phyloP scores from a whole-genome alignment of 2,888 invertebrate species.

The Phengaris arion region DNA sequence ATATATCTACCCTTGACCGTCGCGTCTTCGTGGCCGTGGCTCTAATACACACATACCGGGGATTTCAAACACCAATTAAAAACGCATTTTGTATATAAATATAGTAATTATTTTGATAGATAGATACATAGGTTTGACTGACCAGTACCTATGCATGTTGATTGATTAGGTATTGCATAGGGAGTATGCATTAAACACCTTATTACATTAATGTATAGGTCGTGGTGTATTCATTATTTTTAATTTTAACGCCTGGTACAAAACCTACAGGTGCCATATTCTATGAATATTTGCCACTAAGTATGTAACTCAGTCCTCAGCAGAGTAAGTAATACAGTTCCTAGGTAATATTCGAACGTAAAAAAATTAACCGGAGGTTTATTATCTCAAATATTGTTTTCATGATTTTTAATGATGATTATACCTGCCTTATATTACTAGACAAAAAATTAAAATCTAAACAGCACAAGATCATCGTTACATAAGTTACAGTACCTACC shows the following conservation, averaged over 20 bases:
- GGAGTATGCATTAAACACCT: background rate
- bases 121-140: constrained; percentile 2
- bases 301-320: too few relatives aligned
- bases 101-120: constrained; percentile 19
- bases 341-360: too few relatives aligned
- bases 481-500: too few relatives aligned
- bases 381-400: background rate
- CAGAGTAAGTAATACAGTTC: too few relatives aligned
- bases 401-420: constrained; percentile 18
- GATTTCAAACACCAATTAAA: constrained; percentile 13
- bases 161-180: background rate
- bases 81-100: constrained; percentile 16
- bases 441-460: background rate
- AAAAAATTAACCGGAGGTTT: background rate
- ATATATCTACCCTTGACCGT: background rate
- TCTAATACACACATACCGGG: background rate
- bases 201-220: too few relatives aligned
- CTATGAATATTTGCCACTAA: too few relatives aligned
- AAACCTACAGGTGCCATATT: too few relatives aligned
- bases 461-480: too few relatives aligned
- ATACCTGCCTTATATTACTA: background rate
- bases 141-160: background rate
- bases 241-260: too few relatives aligned
- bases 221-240: too few relatives aligned
- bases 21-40: constrained; percentile 7